Conservation (phyloP, 2,888 invertebrate species). For the Galerucella calmariensis region DNA sequence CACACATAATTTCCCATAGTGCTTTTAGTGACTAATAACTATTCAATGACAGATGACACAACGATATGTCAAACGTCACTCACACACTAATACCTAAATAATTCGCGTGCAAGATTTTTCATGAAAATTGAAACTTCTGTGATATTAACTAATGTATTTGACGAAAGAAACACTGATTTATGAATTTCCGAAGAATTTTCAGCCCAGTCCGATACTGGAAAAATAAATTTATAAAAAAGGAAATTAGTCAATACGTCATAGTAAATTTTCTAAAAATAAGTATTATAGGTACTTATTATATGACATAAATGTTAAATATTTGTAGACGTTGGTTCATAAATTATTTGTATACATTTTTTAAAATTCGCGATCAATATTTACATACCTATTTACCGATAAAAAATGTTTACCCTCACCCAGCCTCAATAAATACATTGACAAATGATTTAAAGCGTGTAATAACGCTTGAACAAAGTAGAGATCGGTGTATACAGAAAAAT, state of each 20-base stretch:
- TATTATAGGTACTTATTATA: not conserved
- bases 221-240: not conserved
- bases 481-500: not conserved
- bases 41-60: too few relatives aligned
- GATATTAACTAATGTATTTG: too few relatives aligned
- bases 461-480: not conserved
- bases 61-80: too few relatives aligned
- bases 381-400: not conserved
- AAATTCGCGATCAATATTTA: not conserved
- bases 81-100: too few relatives aligned
- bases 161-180: too few relatives aligned
- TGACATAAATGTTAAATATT: not conserved
- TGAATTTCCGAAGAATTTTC: not conserved
- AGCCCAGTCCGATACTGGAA: not conserved
- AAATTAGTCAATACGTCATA: not conserved
- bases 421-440: not conserved
- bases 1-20: too few relatives aligned
- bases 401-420: not conserved
- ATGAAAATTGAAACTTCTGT: too few relatives aligned
- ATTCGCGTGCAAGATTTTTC: too few relatives aligned
- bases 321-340: not conserved
- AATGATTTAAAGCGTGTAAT: not conserved
- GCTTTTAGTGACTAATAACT: too few relatives aligned
- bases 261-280: constrained; percentile 1
- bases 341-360: not conserved